Conservation (phyloP, 2,888 invertebrate genomes). For the Dicranocentrus wangi region DNA sequence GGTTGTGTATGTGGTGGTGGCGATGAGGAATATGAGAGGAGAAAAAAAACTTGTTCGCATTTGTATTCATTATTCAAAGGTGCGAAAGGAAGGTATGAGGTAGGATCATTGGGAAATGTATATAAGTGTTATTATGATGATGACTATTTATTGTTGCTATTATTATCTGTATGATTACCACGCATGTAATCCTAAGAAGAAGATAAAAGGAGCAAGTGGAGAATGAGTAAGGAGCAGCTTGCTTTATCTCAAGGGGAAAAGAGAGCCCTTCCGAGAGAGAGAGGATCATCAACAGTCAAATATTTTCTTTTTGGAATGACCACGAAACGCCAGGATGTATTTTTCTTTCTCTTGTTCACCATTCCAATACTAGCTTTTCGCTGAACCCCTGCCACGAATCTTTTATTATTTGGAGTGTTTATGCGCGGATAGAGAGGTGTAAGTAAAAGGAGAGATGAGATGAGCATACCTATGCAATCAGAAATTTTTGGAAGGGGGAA, state of each 20-base stretch:
- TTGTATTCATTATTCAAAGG: conserved; percentile 8
- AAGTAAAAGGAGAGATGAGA: too few species aligned
- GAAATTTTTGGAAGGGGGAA: too few species aligned
- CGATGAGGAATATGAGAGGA: conserved; percentile 5
- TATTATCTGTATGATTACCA: conserved; percentile 27
- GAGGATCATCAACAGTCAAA: conserved; percentile 50
- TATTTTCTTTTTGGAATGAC: conserved; percentile 28
- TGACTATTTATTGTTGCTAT: conserved; percentile 21
- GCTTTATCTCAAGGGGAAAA: not conserved
- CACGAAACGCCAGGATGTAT: not conserved
- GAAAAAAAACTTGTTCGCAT: not conserved
- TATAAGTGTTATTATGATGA: not conserved
- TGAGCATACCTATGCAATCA: too few species aligned
- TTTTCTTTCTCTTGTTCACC: not conserved
- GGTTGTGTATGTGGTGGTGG: not conserved
- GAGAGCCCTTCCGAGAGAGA: conserved; percentile 1
- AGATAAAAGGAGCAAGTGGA: too few species aligned
- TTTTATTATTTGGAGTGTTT: conserved; percentile 37
- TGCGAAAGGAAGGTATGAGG: conserved; percentile 7
- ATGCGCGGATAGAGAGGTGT: too few species aligned
- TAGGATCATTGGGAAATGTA: not conserved
- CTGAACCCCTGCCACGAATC: conserved; percentile 52
- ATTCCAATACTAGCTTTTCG: not conserved
- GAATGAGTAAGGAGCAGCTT: too few species aligned
- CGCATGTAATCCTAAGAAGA: conserved; percentile 13